Conservation (phyloP, 1,140 invertebrate genomes). For the Drosophila lowei region DNA sequence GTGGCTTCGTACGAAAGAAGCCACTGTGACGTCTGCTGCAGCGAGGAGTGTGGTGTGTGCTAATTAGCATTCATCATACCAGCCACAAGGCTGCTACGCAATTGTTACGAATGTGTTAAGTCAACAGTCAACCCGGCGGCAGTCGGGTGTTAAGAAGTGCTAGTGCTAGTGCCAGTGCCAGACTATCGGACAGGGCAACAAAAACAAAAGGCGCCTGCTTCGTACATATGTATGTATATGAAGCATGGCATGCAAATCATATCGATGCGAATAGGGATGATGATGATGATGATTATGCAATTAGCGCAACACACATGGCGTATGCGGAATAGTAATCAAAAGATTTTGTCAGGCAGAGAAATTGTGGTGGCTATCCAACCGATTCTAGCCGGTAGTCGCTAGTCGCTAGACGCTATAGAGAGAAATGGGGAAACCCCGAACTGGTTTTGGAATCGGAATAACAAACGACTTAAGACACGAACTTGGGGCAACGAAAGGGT, state of each 20-base stretch:
- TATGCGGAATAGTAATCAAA: slow-evolving; percentile 50
- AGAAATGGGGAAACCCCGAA: too few species aligned
- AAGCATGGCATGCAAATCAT: slow-evolving; percentile 68
- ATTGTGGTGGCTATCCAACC: background rate
- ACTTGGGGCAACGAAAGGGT: background rate
- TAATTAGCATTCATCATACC: slow-evolving; percentile 73
- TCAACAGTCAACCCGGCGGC: slow-evolving; percentile 45
- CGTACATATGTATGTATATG: slow-evolving; percentile 2
- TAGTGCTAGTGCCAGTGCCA: slow-evolving; percentile 10
- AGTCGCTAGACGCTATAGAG: too few species aligned
- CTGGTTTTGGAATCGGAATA: too few species aligned
- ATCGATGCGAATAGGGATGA: slow-evolving; percentile 19
- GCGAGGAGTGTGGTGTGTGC: slow-evolving; percentile 15
- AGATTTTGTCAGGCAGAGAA: background rate
- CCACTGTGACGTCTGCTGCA: slow-evolving; percentile 26
- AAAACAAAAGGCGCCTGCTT: slow-evolving; percentile 16
- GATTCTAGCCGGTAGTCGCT: too few species aligned
- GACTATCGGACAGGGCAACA: slow-evolving; percentile 14
- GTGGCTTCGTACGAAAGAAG: slow-evolving; percentile 20
- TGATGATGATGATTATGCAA: slow-evolving; percentile 65
- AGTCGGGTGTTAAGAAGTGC: slow-evolving; percentile 58
- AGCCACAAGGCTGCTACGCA: slow-evolving; percentile 59
- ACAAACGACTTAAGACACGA: slow-evolving; percentile 2
- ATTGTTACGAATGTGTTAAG: slow-evolving; percentile 79
- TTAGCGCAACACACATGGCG: slow-evolving; percentile 47